These are phyloP conservation scores for Tiliacea aurago DNA, from an alignment of 2,888 invertebrate genomes.

Conservation along the genomic window DNA sequence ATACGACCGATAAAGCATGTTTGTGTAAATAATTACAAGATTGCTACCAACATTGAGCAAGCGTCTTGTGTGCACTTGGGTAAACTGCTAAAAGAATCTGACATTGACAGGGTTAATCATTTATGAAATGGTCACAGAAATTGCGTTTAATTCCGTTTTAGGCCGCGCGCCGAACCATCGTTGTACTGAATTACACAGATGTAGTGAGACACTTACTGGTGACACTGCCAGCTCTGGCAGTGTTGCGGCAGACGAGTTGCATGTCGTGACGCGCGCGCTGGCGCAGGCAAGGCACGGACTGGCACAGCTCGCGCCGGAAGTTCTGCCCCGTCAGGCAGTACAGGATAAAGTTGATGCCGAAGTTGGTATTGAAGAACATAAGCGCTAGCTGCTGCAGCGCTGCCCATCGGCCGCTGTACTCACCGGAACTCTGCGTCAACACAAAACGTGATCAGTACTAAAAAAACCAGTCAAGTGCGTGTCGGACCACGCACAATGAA, in stretches of 20 bases:
- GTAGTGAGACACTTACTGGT: slow-evolving; percentile 74
- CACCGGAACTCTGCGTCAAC: slow-evolving; percentile 69
- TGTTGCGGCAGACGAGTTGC: slow-evolving; percentile 55
- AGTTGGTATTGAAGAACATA: slow-evolving; percentile 94
- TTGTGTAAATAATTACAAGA: neutral
- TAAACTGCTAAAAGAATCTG: neutral
- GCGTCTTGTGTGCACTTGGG: too few species aligned
- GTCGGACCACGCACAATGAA: too few species aligned
- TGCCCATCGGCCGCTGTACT: slow-evolving; percentile 85
- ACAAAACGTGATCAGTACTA: slow-evolving; percentile 15
- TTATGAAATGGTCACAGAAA: too few species aligned
- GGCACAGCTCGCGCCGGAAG: slow-evolving; percentile 91
- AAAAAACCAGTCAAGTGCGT: too few species aligned
- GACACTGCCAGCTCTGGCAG: slow-evolving; percentile 71
- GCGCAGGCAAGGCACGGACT: slow-evolving; percentile 73
- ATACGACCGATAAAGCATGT: neutral
- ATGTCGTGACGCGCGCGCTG: slow-evolving; percentile 45
- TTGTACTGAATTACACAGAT: neutral
- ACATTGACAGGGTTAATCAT: neutral
- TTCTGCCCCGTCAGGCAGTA: slow-evolving; percentile 96
- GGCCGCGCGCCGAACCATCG: too few species aligned
- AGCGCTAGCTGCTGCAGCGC: slow-evolving; percentile 92
- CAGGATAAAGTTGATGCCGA: slow-evolving; percentile 95
- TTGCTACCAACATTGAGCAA: neutral
- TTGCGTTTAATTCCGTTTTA: too few species aligned